Evolutionary conservation across 92 coral and sea anemone genomes (phyloP).

Genomic region (Porites rus): DNA sequence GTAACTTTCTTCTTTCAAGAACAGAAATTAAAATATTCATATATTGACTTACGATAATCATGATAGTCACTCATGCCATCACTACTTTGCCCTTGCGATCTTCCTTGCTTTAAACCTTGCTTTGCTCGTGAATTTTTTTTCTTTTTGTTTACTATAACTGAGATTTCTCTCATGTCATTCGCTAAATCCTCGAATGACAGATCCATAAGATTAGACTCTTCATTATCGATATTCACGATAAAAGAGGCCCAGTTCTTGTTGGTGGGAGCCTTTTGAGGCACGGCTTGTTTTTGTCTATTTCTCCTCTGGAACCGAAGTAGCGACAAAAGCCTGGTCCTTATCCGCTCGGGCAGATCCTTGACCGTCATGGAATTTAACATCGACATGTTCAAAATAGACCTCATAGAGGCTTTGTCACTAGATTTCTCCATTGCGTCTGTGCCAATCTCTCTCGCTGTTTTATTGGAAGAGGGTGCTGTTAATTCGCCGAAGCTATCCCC

Average conservation of each 20-base stretch:
- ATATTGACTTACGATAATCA: slow-evolving; percentile 1
- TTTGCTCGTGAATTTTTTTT: not conserved
- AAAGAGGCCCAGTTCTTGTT: not conserved
- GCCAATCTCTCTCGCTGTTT: not conserved
- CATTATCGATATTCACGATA: not conserved
- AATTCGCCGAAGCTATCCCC: not conserved
- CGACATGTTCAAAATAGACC: not conserved
- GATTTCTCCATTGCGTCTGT: not conserved
- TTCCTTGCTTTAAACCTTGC: not conserved
- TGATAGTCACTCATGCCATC: not conserved
- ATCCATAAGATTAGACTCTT: not conserved
- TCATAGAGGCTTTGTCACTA: slow-evolving; percentile 1
- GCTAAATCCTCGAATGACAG: not conserved
- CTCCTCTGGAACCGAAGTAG: slow-evolving; percentile 32
- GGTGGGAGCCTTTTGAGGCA: not conserved
- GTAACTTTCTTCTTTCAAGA: no score
- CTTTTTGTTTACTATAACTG: not conserved
- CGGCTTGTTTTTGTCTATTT: slow-evolving; percentile 1
- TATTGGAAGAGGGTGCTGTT: not conserved
- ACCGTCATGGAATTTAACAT: slow-evolving; percentile 4
- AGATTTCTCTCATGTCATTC: not conserved
- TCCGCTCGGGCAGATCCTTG: slow-evolving; percentile 41
- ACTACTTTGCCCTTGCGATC: not conserved
- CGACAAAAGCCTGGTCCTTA: slow-evolving; percentile 31
- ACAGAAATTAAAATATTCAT: no score